These are phyloP conservation scores for Heliconius cydno DNA, from an alignment of 2,888 invertebrate species.

Conservation along the genomic window DNA sequence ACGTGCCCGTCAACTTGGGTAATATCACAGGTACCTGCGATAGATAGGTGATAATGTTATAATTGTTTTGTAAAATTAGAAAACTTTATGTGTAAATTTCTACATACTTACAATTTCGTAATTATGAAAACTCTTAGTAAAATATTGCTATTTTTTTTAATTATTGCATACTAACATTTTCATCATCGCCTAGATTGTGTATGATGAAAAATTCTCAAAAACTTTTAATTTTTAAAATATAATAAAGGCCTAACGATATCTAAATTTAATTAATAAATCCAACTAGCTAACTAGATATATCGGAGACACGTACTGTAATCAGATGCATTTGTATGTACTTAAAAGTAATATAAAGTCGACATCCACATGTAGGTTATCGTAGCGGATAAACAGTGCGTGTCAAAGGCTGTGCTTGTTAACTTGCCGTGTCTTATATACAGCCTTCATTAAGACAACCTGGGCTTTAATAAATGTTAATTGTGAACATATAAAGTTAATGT, in stretches of 20 bases:
- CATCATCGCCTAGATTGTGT: no score
- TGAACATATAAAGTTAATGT: neutral
- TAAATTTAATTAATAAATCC: no score
- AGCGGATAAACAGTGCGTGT: conserved; percentile 71
- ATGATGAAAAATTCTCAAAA: no score
- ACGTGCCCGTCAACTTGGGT: conserved; percentile 65
- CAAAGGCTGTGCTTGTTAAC: conserved; percentile 62
- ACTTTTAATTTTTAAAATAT: no score
- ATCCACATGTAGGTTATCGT: conserved; percentile 60
- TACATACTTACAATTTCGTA: neutral
- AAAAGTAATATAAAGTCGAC: conserved; percentile 35
- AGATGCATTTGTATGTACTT: conserved; percentile 26
- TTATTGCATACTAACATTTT: neutral
- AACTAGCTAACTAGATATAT: neutral
- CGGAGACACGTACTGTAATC: neutral
- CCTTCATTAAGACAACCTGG: neutral
- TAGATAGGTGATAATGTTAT: conserved; percentile 58
- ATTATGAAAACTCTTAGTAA: neutral
- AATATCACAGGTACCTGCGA: conserved; percentile 67
- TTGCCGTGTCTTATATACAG: conserved; percentile 57
- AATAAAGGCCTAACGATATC: no score
- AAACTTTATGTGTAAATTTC: conserved; percentile 46
- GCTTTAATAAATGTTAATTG: neutral
- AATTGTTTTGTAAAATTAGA: conserved; percentile 58
- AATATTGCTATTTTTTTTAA: neutral